phyloP scores from a whole-genome alignment of 1,140 invertebrate genomes.

The Drosophila guanche region DNA sequence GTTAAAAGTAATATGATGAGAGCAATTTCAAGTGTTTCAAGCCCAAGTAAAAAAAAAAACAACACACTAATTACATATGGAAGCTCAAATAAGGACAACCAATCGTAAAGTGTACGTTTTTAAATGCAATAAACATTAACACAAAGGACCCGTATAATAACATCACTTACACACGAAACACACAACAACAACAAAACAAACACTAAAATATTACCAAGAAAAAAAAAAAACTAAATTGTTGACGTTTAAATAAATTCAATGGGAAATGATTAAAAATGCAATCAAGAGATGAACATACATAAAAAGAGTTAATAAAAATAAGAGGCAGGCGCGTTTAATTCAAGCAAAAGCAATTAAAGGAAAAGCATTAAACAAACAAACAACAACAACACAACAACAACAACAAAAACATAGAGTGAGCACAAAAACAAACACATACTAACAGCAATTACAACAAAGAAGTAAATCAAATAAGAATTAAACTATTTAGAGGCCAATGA shows the following conservation, averaged over 20 bases:
- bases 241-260: constrained; percentile 78
- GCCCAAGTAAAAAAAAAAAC: constrained; percentile 50
- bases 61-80: constrained; percentile 44
- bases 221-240: constrained; percentile 64
- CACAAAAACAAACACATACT: constrained; percentile 66
- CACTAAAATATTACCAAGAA: constrained; percentile 1
- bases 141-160: constrained; percentile 32
- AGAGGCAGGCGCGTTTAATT: constrained; percentile 68
- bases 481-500: constrained; percentile 40
- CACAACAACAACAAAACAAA: constrained; percentile 7
- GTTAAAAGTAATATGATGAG: constrained; percentile 61
- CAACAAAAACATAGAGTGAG: constrained; percentile 77
- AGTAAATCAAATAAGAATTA: constrained; percentile 34
- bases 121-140: constrained; percentile 69
- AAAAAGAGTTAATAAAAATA: constrained; percentile 49
- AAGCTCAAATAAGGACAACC: constrained; percentile 40
- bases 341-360: constrained; percentile 45
- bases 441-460: constrained; percentile 42
- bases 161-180: constrained; percentile 47
- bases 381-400: constrained; percentile 63
- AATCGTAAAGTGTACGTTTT: constrained; percentile 65
- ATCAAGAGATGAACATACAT: constrained; percentile 63
- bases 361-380: constrained; percentile 30
- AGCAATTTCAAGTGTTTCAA: constrained; percentile 82
- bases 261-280: constrained; percentile 71